phyloP scores from a whole-genome alignment of 2,888 invertebrate species.

The Tenthredo scrophulariae region DNA sequence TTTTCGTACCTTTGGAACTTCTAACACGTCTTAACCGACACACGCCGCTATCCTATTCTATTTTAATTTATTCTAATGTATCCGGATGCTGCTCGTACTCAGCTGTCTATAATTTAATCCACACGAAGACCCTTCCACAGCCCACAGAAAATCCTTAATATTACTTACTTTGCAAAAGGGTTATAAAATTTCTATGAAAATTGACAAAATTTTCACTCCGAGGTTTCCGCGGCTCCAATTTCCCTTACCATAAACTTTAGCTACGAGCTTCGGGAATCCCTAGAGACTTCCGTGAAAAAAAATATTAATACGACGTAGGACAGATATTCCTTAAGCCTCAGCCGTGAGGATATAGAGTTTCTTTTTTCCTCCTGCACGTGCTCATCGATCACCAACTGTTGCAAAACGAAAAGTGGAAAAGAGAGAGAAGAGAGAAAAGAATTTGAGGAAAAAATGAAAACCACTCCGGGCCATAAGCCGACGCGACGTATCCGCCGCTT shows the following conservation, averaged over 20 bases:
- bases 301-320: neutral
- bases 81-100: constrained; percentile 6
- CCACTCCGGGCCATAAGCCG: constrained; percentile 59
- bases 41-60: neutral
- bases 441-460: constrained; percentile 52
- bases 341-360: constrained; percentile 20
- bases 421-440: constrained; percentile 54
- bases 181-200: neutral
- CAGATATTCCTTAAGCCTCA: constrained; percentile 4
- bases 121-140: neutral
- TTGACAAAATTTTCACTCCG: neutral
- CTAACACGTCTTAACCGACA: neutral
- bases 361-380: constrained; percentile 16
- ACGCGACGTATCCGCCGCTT: constrained; percentile 60
- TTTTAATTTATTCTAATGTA: constrained; percentile 37
- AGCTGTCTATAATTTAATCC: neutral
- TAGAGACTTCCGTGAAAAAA: constrained; percentile 7
- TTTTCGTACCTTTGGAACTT: constrained; percentile 9
- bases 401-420: constrained; percentile 52
- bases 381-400: constrained; percentile 62
- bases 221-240: neutral
- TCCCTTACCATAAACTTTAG: neutral
- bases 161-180: neutral
- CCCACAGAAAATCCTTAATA: constrained; percentile 33
- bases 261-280: neutral